Percentiles rank a stretch among this genome's conserved stretches.
Conservation (phyloP, 2,113 vertebrate species). For the Vulpes lagopus region DNA sequence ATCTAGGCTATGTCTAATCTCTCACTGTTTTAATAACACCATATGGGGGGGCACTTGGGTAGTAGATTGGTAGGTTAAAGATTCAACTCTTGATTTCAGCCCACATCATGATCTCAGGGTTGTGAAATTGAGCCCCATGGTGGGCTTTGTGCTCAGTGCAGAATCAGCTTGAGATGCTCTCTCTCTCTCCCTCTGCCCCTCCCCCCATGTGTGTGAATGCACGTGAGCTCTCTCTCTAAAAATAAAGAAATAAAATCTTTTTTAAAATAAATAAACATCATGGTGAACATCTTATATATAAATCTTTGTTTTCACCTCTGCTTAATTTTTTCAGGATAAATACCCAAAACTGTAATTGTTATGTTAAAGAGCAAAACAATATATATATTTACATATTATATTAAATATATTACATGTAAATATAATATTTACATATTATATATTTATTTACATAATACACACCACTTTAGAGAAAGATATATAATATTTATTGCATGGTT, state of each 20-base stretch:
- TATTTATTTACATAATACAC: neutral
- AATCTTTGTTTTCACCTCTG: constrained; percentile 13
- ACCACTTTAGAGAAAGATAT: neutral
- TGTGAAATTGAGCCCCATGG: neutral
- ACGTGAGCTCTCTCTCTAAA: neutral
- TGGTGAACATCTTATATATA: neutral
- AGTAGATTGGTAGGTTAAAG: neutral
- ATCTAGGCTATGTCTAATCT: neutral
- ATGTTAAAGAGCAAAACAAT: neutral
- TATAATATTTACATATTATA: too few species aligned
- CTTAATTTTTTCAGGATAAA: neutral
- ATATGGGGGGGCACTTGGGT: neutral
- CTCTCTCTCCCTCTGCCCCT: neutral
- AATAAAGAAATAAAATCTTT: neutral
- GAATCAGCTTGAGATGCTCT: neutral
- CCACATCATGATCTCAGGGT: neutral
- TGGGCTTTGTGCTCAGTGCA: neutral
- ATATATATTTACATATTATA: too few species aligned
- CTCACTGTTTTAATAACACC: neutral
- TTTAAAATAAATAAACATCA: neutral
- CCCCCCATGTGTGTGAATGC: too few species aligned
- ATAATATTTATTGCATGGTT: neutral
- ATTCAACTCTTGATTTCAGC: neutral
- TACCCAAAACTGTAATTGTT: neutral
- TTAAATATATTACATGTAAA: too few species aligned